phyloP scores from a whole-genome alignment of 2,113 vertebrate species.

The Suncus etruscus region DNA sequence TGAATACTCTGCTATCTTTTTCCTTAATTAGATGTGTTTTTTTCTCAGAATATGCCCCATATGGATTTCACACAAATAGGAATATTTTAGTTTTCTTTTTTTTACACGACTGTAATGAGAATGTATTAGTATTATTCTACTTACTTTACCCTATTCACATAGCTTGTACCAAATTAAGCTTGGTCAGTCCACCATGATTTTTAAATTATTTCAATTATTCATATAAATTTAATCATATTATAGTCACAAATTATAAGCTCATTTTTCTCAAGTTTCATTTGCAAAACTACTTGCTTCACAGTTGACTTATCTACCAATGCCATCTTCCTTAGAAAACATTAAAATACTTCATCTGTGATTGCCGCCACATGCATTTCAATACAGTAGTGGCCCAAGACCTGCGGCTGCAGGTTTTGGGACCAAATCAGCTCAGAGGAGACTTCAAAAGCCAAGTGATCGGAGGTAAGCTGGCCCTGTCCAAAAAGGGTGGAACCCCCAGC shows the following conservation, averaged over 20 bases:
- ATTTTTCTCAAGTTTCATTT: neutral
- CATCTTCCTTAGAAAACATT: constrained; percentile 11
- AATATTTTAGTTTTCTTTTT: neutral
- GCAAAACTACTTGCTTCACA: neutral
- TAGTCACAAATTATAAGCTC: neutral
- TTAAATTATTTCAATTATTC: neutral
- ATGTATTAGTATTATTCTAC: constrained; percentile 3
- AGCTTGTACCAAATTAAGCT: neutral
- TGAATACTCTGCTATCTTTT: neutral
- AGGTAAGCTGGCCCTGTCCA: too few relatives aligned
- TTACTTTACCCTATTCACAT: neutral
- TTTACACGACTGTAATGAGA: neutral
- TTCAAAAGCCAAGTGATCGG: too few relatives aligned
- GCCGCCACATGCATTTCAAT: too few relatives aligned
- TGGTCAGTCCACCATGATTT: neutral
- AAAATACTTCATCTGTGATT: neutral
- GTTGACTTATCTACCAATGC: neutral
- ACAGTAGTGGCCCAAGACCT: too few relatives aligned
- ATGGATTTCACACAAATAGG: neutral
- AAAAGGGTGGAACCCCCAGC: too few relatives aligned
- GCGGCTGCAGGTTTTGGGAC: too few relatives aligned
- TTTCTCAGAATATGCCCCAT: neutral
- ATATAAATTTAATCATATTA: neutral
- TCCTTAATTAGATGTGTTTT: neutral
- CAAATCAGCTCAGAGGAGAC: too few relatives aligned